Evolutionary conservation across 2,113 vertebrate species (phyloP), one percentile per base, ranked within the genome.

Genomic region (Peromyscus maniculatus): DNA sequence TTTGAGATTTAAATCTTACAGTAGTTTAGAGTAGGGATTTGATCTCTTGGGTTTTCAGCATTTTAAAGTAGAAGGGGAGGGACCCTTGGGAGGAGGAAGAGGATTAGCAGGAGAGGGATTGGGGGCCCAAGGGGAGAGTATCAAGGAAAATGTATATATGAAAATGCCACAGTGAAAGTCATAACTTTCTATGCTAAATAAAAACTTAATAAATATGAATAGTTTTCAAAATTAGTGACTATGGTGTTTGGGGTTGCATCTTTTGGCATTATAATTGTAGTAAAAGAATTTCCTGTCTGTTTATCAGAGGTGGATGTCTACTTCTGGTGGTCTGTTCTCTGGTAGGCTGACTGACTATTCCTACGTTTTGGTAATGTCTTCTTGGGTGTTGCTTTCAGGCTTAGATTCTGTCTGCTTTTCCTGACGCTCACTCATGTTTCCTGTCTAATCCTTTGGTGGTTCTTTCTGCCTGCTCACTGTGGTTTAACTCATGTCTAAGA

Each of bases 381-480:
- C 55, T 52, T 71, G 79, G 55, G n/a, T 33, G 74, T 94, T 95
- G 19, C 19, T 94, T 95, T 39, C 39, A 66, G 83, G 79, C 72
- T 55, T 87, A 57, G 75, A 67, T 46, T 91, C 64, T 94, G 52
- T 95, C 86, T 55, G 78, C 26, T 93, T 93, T 46, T 28, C 12
- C n/a, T 89, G 43, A 15, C 10, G 22, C 21, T 93, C 33, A 71
- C 36, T 78, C 67, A 16, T 89, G 46, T 75, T 89, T 28, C 26
- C 24, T 43, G 0, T 89, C 36, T 84, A 77, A 87, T 5, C 28
- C 24, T 89, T 43, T 75, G 77, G 5, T 78, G 31, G 80, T 67
- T 96, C 19, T 69, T 93, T 62, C 46, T 89, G 39, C 57, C 11
- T 64, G 19, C 19, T 59, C 16, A 16, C 49, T 62, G 24, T 89